Percentiles rank a stretch among this genome's conserved stretches.
phyloP scores from a whole-genome alignment of 2,113 vertebrate genomes.

The Pluvialis apricaria region DNA sequence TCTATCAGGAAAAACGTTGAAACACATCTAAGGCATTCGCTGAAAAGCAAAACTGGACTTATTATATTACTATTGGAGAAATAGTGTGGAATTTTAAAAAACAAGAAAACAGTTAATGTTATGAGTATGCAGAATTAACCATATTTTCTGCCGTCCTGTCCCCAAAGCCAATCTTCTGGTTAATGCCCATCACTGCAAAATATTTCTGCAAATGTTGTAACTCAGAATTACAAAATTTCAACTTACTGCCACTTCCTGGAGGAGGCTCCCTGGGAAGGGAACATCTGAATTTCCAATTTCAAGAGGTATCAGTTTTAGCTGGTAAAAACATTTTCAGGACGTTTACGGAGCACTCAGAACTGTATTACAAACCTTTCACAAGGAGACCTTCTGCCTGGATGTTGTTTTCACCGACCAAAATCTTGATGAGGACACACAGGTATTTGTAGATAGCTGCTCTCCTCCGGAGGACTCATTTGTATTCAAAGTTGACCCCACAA shows the following conservation, averaged over 20 bases:
- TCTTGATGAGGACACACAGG: neutral
- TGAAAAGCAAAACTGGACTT: neutral
- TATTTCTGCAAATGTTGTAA: neutral
- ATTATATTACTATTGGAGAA: neutral
- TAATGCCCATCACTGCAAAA: neutral
- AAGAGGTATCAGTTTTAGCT: neutral
- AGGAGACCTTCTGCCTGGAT: neutral
- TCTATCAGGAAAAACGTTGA: neutral
- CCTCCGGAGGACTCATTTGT: neutral
- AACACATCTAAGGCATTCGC: neutral
- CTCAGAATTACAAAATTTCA: neutral
- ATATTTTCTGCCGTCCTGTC: neutral
- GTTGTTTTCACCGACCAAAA: neutral
- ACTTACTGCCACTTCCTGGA: neutral
- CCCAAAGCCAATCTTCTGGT: neutral
- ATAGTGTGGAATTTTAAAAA: neutral
- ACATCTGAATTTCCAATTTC: neutral
- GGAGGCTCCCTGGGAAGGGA: neutral
- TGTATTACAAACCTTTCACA: neutral
- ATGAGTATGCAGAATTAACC: neutral
- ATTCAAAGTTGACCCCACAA: neutral
- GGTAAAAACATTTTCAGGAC: neutral
- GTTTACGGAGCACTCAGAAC: neutral
- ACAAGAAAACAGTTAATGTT: neutral
- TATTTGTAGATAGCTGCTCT: neutral